Evolutionary conservation across 2,888 invertebrate genomes (phyloP), one percentile per base, ranked within the genome.

Genomic region (Nomada lathburiana): DNA sequence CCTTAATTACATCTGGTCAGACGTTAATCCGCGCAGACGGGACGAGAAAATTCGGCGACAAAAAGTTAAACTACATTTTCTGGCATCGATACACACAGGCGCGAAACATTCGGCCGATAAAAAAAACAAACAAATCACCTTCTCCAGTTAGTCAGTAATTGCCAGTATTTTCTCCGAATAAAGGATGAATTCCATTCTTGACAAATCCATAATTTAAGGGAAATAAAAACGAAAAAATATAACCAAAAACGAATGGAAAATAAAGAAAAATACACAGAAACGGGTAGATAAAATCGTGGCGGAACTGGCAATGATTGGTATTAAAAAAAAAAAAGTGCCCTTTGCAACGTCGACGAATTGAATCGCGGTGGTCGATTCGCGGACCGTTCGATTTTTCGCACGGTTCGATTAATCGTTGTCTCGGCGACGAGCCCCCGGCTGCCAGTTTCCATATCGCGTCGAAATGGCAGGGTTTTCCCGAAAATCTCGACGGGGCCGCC

Each of bases 401-500:
- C 11, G 47, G 20, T 47, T 65, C 70, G 70, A 65, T 80, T 71
- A 80, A 65, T 76, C 70, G 53, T 5, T 16, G n/a, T 59, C 42
- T 29, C 59, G 36, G 67, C 50, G 50, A 44, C 16, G 42, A 44
- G 20, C 29, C 16, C 23, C 18, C 2, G 55, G 44, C 26, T 50
- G 72, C 18, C 26, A 50, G 64, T 20, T 29, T 57, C 60, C 62
- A 57, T 80, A 57, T 62, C 70, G n/a, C 52, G 53, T 52, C 52
- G 18, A 68, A 60, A 62, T 20, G 47, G 70, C 29, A 16, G 52
- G 57, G 42, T 47, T 73, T 67, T 13, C 10, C 47, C 59, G 60
- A 53, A 79, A 86, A 84, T 86, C 67, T 72, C 71, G 62, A 63
- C 68, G 72, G 50, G 72, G 36, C 68, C 23, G 64, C 55, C 55